Evolutionary conservation across 2,888 invertebrate species (phyloP), one percentile per base, ranked within the genome.

Genomic region (Pomacea canaliculata): DNA sequence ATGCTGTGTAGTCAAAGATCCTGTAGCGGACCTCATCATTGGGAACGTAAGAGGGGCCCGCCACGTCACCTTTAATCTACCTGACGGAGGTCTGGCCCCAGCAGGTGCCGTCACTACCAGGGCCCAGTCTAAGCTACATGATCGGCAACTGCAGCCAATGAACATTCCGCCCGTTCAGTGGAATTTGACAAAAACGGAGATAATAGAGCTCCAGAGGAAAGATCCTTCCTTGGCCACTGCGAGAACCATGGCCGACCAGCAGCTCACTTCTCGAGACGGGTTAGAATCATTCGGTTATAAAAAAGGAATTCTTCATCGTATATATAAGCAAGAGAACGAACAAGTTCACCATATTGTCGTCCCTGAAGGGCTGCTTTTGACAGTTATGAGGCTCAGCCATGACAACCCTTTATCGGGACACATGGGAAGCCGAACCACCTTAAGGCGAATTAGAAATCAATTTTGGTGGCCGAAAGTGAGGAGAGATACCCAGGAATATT

Each of bases 381-480:
- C 46, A 7, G 48, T 18, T 18, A 16, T 69, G 19, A 16, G 19
- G 5, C 5, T 49, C 8, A 48, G 48, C 49, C 69, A 69, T 48
- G 69, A 69, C n/a, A 48, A n/a, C 16, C n/a, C 48, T 8, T 13
- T 69, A n/a, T 69, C 65, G 56, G 73, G 67, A 56, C 73, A 73
- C 56, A 13, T 13, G 13, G 67, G 73, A 4, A 16, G 27, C 13
- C n/a, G 49, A 46, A 51, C 46, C 7, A 73, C 73, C 4, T 7
- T 23, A 13, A 18, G 10, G 3, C 48, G 59, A 51, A 46, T 73
- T n/a, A 16, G 48, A 67, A 27, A 16, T 12, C 4, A 51, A 19
- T 83, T 83, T 60, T 82, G 63, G 68, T 83, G 81, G 83, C 83
- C 83, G 19, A 81, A 79, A 18, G 68, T 80, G 16, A 49, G 65